phyloP scores from a whole-genome alignment of 2,113 vertebrate species.

The Prinia subflava region DNA sequence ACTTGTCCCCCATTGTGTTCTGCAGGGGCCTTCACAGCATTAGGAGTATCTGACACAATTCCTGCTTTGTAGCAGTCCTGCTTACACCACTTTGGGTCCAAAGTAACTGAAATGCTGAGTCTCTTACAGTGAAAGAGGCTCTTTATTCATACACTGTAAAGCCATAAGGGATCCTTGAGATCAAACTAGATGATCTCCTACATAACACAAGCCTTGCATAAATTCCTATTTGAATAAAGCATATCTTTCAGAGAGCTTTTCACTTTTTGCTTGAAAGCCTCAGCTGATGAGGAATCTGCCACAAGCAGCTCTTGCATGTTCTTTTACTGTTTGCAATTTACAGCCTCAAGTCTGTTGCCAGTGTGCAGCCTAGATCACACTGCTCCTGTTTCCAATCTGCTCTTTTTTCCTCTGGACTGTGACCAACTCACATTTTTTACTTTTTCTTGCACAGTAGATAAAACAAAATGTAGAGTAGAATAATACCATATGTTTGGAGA shows the following conservation, averaged over 20 bases:
- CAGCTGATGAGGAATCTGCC: not conserved
- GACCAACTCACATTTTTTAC: not conserved
- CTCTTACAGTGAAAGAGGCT: conserved; percentile 28
- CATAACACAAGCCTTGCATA: conserved; percentile 8
- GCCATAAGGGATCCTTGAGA: conserved; percentile 37
- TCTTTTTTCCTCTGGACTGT: not conserved
- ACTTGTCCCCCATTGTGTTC: conserved; percentile 22
- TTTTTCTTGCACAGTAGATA: not conserved
- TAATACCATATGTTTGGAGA: not conserved
- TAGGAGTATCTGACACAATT: conserved; percentile 45
- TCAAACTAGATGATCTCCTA: conserved; percentile 34
- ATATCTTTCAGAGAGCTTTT: not conserved
- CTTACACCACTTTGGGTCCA: not conserved
- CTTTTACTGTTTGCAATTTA: not conserved
- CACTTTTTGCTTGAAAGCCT: not conserved
- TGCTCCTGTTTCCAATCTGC: not conserved
- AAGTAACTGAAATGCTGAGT: conserved; percentile 16
- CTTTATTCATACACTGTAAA: conserved; percentile 21
- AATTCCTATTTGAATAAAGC: not conserved
- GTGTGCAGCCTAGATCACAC: not conserved
- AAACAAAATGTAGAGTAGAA: not conserved
- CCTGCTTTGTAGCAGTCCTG: conserved; percentile 25
- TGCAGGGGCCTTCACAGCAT: not conserved
- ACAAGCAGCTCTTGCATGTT: not conserved
- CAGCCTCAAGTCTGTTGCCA: not conserved